phyloP scores from a whole-genome alignment of 2,797 vertebrate species.

The Gobionotothen gibberifrons region DNA sequence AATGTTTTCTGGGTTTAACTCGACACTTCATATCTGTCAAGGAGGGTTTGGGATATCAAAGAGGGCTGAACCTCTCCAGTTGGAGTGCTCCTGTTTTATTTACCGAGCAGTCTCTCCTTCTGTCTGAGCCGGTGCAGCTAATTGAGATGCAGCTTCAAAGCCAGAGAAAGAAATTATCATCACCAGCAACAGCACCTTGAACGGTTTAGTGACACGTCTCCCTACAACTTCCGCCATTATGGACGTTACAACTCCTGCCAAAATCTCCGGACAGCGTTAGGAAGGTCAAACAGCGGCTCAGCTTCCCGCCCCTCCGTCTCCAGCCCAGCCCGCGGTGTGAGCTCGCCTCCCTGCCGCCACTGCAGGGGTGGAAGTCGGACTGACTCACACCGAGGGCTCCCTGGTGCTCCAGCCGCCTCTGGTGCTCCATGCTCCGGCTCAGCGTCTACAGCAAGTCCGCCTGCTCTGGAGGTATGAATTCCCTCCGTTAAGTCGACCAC shows the following conservation, averaged over 20 bases:
- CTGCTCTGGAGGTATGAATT: constrained; percentile 31
- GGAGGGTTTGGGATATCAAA: constrained; percentile 1
- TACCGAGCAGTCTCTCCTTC: neutral
- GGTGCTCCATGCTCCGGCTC: constrained; percentile 16
- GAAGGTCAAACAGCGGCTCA: constrained; percentile 16
- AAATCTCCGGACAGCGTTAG: neutral
- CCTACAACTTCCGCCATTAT: constrained; percentile 2
- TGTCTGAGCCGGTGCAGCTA: constrained; percentile 23
- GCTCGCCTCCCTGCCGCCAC: constrained; percentile 17
- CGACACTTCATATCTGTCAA: neutral
- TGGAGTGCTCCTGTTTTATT: constrained; percentile 9
- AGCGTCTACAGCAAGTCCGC: neutral
- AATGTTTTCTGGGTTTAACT: neutral
- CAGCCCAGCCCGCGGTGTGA: constrained; percentile 9
- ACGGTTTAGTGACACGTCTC: neutral
- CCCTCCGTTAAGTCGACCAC: constrained; percentile 20
- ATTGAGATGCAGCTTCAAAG: constrained; percentile 20
- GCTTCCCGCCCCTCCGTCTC: neutral
- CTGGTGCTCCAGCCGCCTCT: neutral
- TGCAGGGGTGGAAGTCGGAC: constrained; percentile 37
- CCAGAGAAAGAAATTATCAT: constrained; percentile 17
- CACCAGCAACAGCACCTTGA: neutral
- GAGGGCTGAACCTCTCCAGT: constrained; percentile 32
- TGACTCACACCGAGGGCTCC: neutral
- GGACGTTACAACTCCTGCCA: constrained; percentile 12